Evolutionary conservation across 2,888 invertebrate genomes (phyloP), one percentile per base, ranked within the genome.

Genomic region (Drosophila villosipedis): DNA sequence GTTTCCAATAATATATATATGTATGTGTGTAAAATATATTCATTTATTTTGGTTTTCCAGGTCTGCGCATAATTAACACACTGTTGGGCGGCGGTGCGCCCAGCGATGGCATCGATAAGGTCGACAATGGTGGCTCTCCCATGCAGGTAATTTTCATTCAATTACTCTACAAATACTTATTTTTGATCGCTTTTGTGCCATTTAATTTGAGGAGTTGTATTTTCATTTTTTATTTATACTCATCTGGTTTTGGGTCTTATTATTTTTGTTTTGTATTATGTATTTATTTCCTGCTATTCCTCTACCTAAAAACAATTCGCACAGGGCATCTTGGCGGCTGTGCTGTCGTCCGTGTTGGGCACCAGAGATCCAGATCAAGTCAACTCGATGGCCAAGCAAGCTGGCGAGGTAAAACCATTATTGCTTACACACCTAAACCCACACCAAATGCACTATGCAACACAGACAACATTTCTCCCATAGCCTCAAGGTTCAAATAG

Each of bases 331-430:
- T 96, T 98, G 96, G 96, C 97, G 94, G 97, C 97, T 94, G 96
- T 98, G 94, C 96, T 98, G 94, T 96, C 97, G 94, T 96, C 97
- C 94, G 95, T 98, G 95, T 96, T 98, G 94, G 97, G 97, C 95
- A 96, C 96, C 94, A 96, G 96, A 95, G 97, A 98, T 95, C 97
- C 97, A 93, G 96, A 97, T 94, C 97, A 97, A 95, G 97, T 97
- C 94, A 96, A 97, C 95, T 96, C 96, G 94, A 97, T 98, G 97
- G 98, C 97, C 94, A 97, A 97, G 95, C 97, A 98, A 94, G 97
- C 98, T 94, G 97, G 97, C 94, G 97, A 98, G 97, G 98, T 98
- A 96, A 95, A 85, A 85, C 82, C 73, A 82, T 89, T 83, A 89
- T 65, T 86, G 91, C 89, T 79, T 86, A 70, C 78, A 68, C 53